Evolutionary conservation across 2,113 vertebrate species (phyloP).

Genomic region (Notothenia rossii): DNA sequence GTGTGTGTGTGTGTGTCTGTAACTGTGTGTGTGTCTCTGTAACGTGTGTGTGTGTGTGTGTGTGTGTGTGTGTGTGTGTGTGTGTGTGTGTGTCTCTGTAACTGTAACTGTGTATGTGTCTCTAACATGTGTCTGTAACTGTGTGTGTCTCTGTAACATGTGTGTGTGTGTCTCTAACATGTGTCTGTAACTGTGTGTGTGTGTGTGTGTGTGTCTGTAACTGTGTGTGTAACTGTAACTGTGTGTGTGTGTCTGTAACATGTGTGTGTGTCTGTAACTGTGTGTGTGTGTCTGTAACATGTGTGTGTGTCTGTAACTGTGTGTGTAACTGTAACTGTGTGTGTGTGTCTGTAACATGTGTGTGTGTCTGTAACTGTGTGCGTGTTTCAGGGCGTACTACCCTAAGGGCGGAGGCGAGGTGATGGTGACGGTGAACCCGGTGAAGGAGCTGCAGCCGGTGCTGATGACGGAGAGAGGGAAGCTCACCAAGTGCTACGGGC

Average conservation of each 20-base stretch:
- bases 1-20: too few relatives aligned
- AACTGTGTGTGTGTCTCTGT: not conserved
- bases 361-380: too few relatives aligned
- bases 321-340: not conserved
- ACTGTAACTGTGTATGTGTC: not conserved
- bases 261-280: not conserved
- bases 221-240: too few relatives aligned
- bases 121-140: not conserved
- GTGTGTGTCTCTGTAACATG: not conserved
- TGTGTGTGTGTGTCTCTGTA: too few relatives aligned
- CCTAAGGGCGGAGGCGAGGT: slow-evolving; percentile 96
- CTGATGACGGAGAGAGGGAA: slow-evolving; percentile 91
- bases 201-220: not conserved
- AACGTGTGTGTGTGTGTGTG: not conserved
- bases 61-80: not conserved
- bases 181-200: too few relatives aligned
- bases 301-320: not conserved
- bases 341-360: not conserved
- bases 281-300: too few relatives aligned
- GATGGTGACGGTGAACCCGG: slow-evolving; percentile 86
- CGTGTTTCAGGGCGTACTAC: slow-evolving; percentile 90
- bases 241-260: too few relatives aligned
- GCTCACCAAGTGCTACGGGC: slow-evolving; percentile 94
- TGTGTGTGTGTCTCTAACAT: too few relatives aligned
- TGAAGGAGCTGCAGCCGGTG: slow-evolving; percentile 91